Base-by-base conservation (phyloP, 2,113 vertebrate species). In the Micromys minutus region DNA sequence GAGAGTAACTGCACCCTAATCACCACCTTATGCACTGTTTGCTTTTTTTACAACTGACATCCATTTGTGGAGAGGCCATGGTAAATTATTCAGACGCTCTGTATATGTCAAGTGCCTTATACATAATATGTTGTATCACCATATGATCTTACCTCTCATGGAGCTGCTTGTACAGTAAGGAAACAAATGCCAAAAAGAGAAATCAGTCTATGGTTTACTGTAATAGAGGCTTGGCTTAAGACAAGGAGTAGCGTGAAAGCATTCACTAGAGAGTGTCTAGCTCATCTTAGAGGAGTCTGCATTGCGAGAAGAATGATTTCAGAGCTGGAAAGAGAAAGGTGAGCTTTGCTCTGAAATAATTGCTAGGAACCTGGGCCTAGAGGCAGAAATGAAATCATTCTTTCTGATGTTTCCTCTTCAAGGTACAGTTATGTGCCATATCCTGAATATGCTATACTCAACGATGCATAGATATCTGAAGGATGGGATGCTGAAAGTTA, bases 201-300 rank as follows among this genome's bases (percentile, higher is more conserved):
- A 34, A 80, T 2, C 36, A 22, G n/a, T 39, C 13, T 13, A 42
- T 3, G 1, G 29, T 47, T 2, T 22, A 2, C 5, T 67, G 13
- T 47, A 39, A 45, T n/a, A 19, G 88, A 80, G 45, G 19, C 9
- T 83, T 79, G 10, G 3, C 45, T 59, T 61, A 19, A 71, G 9
- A 76, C 8, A 0, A 11, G 19, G 0, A 8, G 5, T 0, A 24
- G 15, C 2, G 19, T 77, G 26, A 61, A 15, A 34, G 65, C 52
- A 80, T 24, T 1, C 22, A 10, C 1, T 1, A 21, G 31, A 29
- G 34, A 34, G 19, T 3, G 0, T 34, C 65, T 75, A 26, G 0
- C 50, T 52, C 36, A 52, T 26, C 52, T 63, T 71, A 39, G 17
- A 87, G 15, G 3, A 29, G 2, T 72, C 13, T 24, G 21, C 26